Base-by-base conservation (phyloP, 2,113 vertebrate genomes). In the Antechinus stuartii region DNA sequence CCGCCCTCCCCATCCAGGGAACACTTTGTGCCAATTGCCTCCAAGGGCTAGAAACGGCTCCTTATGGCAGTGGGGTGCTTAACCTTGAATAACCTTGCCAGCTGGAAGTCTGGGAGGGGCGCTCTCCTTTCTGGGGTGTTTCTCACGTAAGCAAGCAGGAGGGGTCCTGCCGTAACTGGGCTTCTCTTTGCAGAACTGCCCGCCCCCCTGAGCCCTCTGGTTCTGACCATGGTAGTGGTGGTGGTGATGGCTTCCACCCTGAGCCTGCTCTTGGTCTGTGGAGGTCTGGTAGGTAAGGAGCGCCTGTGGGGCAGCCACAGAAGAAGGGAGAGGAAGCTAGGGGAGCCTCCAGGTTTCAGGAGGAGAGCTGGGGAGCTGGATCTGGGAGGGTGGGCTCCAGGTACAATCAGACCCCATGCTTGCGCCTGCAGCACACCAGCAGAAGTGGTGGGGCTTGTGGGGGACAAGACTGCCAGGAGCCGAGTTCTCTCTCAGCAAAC, bases 401-500 rank as follows among this genome's bases (percentile, higher is more conserved):
- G 92, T 25, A 90, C 92, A 49, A n/a, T 91, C 50, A 52, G 50
- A 52, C 50, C 91, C 61, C 53, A 68, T 27, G 19, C 68, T 42
- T 49, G 92, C 23, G 47, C 35, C 61, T n/a, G 53, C 97, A 99
- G 99, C 99, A 98, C 99, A 99, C 97, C 99, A 99, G 97, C 99
- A 99, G 90, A 99, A 99, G 98, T 99, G 99, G 97, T 99, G 99
- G 95, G 97, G 99, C 89, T 97, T 99, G 55, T 98, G 99, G 91
- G 99, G 99, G 98, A 68, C 98, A 96, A 97, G 93, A 84, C 98
- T 99, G 93, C 99, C 99, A 96, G 99, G 99, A 96, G 99, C 99
- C 0, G 99, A 99, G 95, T 99, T 99, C 55, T 99, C 99, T 95
- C 98, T 99, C 96, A 99, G 99, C 97, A 99, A 99, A 98, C 99